Evolutionary conservation across 1,140 invertebrate genomes (phyloP).

Genomic region (Eurosta solidaginis): DNA sequence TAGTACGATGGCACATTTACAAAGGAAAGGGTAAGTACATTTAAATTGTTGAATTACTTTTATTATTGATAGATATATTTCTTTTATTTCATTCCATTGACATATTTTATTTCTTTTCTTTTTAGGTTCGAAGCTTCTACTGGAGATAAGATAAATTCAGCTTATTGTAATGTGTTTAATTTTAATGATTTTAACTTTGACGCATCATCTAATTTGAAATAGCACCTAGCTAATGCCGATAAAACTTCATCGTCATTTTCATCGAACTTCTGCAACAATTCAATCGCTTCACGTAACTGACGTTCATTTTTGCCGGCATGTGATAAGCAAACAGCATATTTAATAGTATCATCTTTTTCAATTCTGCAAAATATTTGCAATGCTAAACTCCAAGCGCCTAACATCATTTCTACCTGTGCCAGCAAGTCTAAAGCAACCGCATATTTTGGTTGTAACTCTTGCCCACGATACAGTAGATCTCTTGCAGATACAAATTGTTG

Average conservation of each 20-base stretch:
- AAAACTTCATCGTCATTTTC: background rate
- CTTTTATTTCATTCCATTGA: too few relatives aligned
- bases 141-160: conserved; percentile 51
- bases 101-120: too few relatives aligned
- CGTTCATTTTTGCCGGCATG: conserved; percentile 36
- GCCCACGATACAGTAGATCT: conserved; percentile 60
- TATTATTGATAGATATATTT: too few relatives aligned
- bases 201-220: conserved; percentile 39
- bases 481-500: conserved; percentile 64
- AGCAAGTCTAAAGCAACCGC: conserved; percentile 42
- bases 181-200: conserved; percentile 38
- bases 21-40: too few relatives aligned
- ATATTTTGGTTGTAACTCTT: conserved; percentile 42
- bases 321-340: conserved; percentile 45
- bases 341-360: conserved; percentile 29
- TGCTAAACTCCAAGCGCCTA: conserved; percentile 55
- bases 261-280: conserved; percentile 32
- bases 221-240: conserved; percentile 36
- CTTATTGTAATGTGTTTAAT: conserved; percentile 38
- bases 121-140: too few relatives aligned
- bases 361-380: conserved; percentile 41
- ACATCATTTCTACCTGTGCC: conserved; percentile 46
- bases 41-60: too few relatives aligned
- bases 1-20: too few relatives aligned
- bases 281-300: conserved; percentile 39